Percentiles rank a stretch among this genome's conserved stretches.
Evolutionary conservation across 30 jellyfish, hydroid and myxozoan genomes (phyloP).

Genomic region (Chironex yamaguchii): DNA sequence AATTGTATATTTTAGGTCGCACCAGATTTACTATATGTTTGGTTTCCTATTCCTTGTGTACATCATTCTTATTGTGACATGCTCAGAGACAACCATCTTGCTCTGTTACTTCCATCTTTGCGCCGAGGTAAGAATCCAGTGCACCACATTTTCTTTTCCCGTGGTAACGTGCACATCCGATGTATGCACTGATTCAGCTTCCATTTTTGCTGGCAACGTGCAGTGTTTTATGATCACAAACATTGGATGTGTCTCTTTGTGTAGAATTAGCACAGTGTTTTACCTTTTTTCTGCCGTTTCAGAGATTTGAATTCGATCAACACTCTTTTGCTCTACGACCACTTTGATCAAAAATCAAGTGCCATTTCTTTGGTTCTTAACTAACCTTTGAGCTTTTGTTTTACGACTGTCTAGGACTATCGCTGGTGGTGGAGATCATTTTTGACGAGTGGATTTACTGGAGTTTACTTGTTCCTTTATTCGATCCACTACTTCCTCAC

Average conservation of each 20-base stretch:
- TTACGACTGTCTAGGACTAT: conserved; percentile 70
- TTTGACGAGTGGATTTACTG: conserved; percentile 94
- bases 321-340: too few relatives aligned
- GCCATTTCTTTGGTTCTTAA: too few relatives aligned
- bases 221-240: too few relatives aligned
- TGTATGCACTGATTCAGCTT: too few relatives aligned
- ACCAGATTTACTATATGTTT: conserved; percentile 94
- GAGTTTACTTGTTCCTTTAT: conserved; percentile 85
- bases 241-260: too few relatives aligned
- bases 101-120: conserved; percentile 95
- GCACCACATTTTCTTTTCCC: too few relatives aligned
- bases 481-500: conserved; percentile 90
- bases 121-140: conserved; percentile 96
- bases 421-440: conserved; percentile 99
- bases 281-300: neutral
- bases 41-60: conserved; percentile 93
- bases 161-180: too few relatives aligned
- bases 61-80: conserved; percentile 83
- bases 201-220: too few relatives aligned
- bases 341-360: too few relatives aligned
- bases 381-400: neutral
- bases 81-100: conserved; percentile 94
- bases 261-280: neutral
- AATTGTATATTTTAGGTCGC: conserved; percentile 81
- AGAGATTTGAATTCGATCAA: neutral